These are phyloP conservation scores for Myotis planiceps DNA, from an alignment of 2,797 vertebrate genomes.

Conservation along the genomic window DNA sequence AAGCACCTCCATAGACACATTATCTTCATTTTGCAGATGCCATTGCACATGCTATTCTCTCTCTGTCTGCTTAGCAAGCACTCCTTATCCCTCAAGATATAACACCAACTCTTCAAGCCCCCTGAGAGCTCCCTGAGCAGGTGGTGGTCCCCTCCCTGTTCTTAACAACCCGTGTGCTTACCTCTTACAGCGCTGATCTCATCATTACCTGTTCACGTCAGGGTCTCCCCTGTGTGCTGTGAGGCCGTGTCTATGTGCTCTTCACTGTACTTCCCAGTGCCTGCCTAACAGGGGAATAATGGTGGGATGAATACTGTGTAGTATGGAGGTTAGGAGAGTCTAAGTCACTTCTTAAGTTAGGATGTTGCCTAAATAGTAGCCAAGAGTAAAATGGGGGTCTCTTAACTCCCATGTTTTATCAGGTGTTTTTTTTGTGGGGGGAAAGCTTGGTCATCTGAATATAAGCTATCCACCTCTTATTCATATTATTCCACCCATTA, in stretches of 20 bases:
- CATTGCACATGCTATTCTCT: neutral
- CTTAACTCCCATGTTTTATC: neutral
- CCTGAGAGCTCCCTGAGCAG: neutral
- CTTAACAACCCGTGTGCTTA: neutral
- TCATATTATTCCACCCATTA: neutral
- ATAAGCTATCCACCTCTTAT: neutral
- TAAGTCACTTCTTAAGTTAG: neutral
- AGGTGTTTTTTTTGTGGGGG: neutral
- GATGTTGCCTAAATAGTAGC: neutral
- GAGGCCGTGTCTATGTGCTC: neutral
- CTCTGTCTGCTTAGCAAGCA: neutral
- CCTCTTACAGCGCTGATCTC: neutral
- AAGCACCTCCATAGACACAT: neutral
- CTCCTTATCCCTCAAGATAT: neutral
- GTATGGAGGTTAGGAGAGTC: neutral
- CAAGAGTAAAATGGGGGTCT: neutral
- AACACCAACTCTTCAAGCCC: neutral
- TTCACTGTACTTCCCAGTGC: neutral
- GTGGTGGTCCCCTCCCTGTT: neutral
- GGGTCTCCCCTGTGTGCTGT: neutral
- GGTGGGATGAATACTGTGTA: too few species aligned
- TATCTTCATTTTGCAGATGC: neutral
- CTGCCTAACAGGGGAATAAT: neutral
- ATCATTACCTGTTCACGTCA: accelerated
- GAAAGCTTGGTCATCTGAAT: neutral